Percentiles rank a stretch among this genome's conserved stretches.
Conservation (phyloP, 2,888 invertebrate species). For the Phymatocera aterrima region DNA sequence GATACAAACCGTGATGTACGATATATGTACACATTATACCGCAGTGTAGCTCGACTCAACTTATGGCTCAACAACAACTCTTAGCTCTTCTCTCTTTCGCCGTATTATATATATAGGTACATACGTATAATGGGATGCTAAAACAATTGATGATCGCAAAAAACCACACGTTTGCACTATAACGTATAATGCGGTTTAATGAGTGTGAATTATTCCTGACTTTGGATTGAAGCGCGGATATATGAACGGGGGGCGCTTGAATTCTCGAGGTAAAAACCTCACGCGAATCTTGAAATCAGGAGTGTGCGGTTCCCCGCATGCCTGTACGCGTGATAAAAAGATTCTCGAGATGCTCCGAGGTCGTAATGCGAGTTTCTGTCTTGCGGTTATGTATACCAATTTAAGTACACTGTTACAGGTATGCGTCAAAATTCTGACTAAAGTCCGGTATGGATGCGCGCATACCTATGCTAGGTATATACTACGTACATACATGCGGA, state of each 20-base stretch:
- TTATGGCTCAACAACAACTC: too few species aligned
- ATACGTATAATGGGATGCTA: not conserved
- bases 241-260: not conserved
- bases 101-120: too few species aligned
- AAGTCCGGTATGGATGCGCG: too few species aligned
- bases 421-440: too few species aligned
- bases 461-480: not conserved
- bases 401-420: not conserved
- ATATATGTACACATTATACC: not conserved
- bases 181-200: not conserved
- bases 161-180: not conserved
- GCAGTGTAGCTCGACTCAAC: too few species aligned
- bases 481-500: not conserved
- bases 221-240: not conserved
- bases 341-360: conserved; percentile 19
- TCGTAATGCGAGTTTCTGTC: conserved; percentile 15
- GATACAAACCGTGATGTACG: not conserved
- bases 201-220: not conserved
- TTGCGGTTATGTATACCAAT: not conserved
- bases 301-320: not conserved
- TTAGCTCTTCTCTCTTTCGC: too few species aligned
- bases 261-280: not conserved
- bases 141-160: conserved; percentile 8
- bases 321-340: conserved; percentile 2
- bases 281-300: not conserved